Evolutionary conservation across 2,797 vertebrate species (phyloP).

Genomic region (Melopsittacus undulatus): DNA sequence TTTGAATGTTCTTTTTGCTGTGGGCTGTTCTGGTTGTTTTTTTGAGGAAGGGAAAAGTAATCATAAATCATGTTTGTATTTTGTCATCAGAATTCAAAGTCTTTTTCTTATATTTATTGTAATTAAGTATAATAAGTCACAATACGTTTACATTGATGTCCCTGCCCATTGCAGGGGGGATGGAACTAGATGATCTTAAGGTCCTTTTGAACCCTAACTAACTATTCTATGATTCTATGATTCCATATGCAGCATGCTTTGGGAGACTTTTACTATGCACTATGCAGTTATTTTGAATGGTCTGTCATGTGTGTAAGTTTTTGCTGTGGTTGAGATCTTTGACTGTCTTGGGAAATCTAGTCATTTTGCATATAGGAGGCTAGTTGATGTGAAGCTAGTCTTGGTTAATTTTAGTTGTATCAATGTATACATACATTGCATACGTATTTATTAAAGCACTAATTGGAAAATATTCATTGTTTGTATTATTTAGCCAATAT

Average conservation of each 20-base stretch:
- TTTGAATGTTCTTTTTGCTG: neutral
- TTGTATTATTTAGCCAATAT: neutral
- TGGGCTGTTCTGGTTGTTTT: neutral
- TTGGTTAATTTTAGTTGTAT: neutral
- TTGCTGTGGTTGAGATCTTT: neutral
- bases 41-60: neutral
- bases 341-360: neutral
- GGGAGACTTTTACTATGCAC: fast-evolving
- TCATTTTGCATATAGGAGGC: neutral
- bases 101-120: neutral
- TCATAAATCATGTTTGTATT: neutral
- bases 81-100: neutral
- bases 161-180: neutral
- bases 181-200: neutral
- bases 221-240: neutral
- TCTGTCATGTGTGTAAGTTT: neutral
- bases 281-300: neutral
- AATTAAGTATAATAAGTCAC: neutral
- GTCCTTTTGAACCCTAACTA: neutral
- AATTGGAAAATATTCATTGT: neutral
- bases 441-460: neutral
- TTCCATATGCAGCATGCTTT: neutral
- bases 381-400: neutral
- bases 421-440: neutral
- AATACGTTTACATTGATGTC: neutral